Percentiles rank a stretch among this genome's conserved stretches.
Evolutionary conservation across 2,113 vertebrate species (phyloP).

Genomic region (Elephantulus edwardii): DNA sequence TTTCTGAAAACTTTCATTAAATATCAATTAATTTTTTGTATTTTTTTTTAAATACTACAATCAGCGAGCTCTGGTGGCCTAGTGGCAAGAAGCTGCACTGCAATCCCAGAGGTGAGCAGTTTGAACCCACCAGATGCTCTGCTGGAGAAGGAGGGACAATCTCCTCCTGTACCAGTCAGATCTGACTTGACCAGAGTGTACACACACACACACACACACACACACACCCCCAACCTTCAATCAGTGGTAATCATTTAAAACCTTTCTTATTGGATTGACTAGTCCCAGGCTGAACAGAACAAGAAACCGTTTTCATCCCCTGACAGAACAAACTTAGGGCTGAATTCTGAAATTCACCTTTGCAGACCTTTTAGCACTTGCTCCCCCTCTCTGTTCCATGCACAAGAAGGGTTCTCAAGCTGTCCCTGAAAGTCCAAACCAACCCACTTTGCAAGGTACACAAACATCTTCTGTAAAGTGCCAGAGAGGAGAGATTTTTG

Average conservation of each 20-base stretch:
- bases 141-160: too few relatives aligned
- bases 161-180: too few relatives aligned
- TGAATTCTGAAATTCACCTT: background rate
- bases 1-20: too few relatives aligned
- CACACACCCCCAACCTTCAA: too few relatives aligned
- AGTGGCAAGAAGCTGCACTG: too few relatives aligned
- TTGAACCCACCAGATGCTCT: too few relatives aligned
- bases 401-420: background rate
- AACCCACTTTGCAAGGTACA: background rate
- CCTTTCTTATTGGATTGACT: background rate
- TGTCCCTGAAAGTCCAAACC: background rate
- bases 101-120: too few relatives aligned
- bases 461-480: background rate
- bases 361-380: background rate
- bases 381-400: background rate
- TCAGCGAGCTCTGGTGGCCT: too few relatives aligned
- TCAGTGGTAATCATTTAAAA: constrained; percentile 35
- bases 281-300: background rate
- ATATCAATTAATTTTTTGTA: too few relatives aligned
- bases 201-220: too few relatives aligned
- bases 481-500: background rate
- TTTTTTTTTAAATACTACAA: too few relatives aligned
- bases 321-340: background rate
- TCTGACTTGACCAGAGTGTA: too few relatives aligned
- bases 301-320: constrained; percentile 32